Conservation (phyloP, 2,113 vertebrate genomes). For the Mobula birostris region DNA sequence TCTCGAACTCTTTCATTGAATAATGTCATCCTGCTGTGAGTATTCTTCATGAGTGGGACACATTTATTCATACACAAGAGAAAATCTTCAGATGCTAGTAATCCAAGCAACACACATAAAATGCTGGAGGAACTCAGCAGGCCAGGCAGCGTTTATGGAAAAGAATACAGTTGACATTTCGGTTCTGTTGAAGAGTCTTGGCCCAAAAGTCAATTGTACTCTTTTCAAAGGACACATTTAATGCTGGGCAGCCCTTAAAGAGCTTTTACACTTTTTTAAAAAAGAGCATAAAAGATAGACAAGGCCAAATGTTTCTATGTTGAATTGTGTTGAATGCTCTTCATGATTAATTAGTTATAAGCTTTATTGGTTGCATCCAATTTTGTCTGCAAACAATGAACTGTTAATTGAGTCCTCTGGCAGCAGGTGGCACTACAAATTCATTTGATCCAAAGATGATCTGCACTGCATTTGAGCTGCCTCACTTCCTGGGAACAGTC, state of each 20-base stretch:
- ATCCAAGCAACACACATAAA: too few relatives aligned
- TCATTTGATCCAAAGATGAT: neutral
- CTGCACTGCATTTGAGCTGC: too few relatives aligned
- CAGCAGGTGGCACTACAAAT: conserved; percentile 33
- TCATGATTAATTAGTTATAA: neutral
- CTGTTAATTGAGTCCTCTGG: neutral
- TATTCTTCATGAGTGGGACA: neutral
- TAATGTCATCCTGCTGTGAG: neutral
- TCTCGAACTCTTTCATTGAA: neutral
- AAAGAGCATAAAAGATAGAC: neutral
- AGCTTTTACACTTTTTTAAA: neutral
- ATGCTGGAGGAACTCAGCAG: too few relatives aligned
- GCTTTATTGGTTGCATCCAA: neutral
- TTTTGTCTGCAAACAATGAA: neutral
- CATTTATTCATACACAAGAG: too few relatives aligned
- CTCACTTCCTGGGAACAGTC: neutral
- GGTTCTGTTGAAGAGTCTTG: too few relatives aligned
- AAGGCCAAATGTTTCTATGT: neutral
- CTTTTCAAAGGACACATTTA: neutral
- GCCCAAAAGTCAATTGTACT: too few relatives aligned
- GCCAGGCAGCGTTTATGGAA: too few relatives aligned
- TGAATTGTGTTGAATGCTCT: neutral
- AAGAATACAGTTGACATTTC: too few relatives aligned
- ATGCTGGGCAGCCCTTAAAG: neutral
- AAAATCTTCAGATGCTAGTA: too few relatives aligned